Percentiles rank a stretch among this genome's conserved stretches.
Evolutionary conservation across 53 echinoderm and acorn worm species (phyloP).

Genomic region (Temnopleurus reevesii): DNA sequence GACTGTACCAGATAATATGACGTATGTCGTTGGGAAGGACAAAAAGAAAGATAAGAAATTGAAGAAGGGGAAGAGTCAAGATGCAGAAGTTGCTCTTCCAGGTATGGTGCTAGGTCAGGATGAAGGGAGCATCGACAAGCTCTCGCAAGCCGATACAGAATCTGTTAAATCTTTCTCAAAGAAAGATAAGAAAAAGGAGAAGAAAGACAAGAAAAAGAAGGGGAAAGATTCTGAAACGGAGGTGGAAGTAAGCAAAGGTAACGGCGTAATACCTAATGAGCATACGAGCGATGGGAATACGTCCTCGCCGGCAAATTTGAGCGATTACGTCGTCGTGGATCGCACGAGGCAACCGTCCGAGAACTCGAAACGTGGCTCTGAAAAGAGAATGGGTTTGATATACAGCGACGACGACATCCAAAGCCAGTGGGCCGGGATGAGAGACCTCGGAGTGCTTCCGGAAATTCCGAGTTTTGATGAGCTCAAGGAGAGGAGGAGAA

Average conservation of each 20-base stretch:
- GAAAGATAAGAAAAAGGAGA: constrained; percentile 63
- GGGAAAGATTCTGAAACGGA: constrained; percentile 25
- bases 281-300: constrained; percentile 22
- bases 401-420: constrained; percentile 33
- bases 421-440: constrained; percentile 35
- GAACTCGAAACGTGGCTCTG: constrained; percentile 43
- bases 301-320: constrained; percentile 29
- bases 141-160: constrained; percentile 26
- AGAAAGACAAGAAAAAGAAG: constrained; percentile 68
- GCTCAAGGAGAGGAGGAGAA: not conserved
- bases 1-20: constrained; percentile 14
- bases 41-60: constrained; percentile 59
- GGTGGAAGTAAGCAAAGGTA: not conserved
- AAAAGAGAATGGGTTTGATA: constrained; percentile 50
- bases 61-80: constrained; percentile 57
- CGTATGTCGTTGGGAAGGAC: constrained; percentile 26
- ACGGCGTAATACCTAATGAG: constrained; percentile 39
- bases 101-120: constrained; percentile 1
- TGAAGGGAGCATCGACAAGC: not conserved
- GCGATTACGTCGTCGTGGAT: constrained; percentile 48
- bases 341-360: constrained; percentile 13
- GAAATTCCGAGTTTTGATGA: constrained; percentile 46
- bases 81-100: not conserved
- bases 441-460: not conserved
- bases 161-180: constrained; percentile 4